Conservation (phyloP, 35 echinoderm and acorn worm species). For the Ophioderma brevispina region DNA sequence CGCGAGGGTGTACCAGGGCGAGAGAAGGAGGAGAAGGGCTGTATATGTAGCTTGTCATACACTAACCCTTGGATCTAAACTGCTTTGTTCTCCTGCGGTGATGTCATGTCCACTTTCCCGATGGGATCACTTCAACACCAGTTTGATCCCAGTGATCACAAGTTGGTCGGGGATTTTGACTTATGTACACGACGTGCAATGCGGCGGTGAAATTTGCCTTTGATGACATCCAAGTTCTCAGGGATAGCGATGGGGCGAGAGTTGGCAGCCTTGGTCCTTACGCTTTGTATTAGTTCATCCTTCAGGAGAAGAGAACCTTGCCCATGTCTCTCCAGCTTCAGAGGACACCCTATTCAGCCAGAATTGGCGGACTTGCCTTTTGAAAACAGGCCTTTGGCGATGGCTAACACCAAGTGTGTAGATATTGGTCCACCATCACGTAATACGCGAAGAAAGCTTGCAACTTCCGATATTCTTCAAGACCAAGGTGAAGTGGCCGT, state of each 20-base stretch:
- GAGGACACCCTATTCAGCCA: background rate
- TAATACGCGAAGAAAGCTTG: background rate
- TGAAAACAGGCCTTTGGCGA: background rate
- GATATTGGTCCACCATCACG: slow-evolving; percentile 7
- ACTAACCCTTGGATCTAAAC: slow-evolving; percentile 4
- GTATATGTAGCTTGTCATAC: slow-evolving; percentile 42
- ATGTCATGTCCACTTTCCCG: slow-evolving; percentile 25
- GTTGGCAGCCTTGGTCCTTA: background rate
- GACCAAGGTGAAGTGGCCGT: slow-evolving; percentile 11
- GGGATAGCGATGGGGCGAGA: too few relatives aligned
- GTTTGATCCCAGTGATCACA: slow-evolving; percentile 51
- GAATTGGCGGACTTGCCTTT: background rate
- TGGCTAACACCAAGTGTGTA: background rate
- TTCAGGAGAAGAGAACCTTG: background rate
- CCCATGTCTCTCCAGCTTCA: background rate
- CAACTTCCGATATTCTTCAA: slow-evolving; percentile 18
- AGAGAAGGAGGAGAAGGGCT: too few relatives aligned
- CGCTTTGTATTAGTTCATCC: background rate
- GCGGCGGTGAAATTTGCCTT: background rate
- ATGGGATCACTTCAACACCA: slow-evolving; percentile 21
- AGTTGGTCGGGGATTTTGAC: slow-evolving; percentile 27
- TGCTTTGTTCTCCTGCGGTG: slow-evolving; percentile 12
- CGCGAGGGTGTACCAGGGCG: too few relatives aligned
- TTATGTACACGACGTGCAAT: slow-evolving; percentile 8
- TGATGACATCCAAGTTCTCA: background rate